Evolutionary conservation across 2,888 invertebrate genomes (phyloP).

Genomic region (Bellardia bayeri): DNA sequence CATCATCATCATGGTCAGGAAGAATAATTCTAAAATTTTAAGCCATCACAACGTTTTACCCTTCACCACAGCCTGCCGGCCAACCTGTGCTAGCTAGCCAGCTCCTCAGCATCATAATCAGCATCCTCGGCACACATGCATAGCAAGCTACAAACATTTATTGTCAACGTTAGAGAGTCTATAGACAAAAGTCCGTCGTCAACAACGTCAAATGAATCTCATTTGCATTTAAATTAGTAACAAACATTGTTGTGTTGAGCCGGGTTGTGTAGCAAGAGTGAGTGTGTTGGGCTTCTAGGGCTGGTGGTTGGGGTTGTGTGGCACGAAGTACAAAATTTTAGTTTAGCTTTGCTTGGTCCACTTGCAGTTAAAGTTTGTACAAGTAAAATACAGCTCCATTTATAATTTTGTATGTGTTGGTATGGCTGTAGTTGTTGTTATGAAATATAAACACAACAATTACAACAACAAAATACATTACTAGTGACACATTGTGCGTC

Average conservation of each 20-base stretch:
- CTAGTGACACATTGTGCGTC: constrained; percentile 78
- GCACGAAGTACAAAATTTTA: constrained; percentile 50
- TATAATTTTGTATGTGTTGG: constrained; percentile 77
- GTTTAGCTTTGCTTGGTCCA: constrained; percentile 65
- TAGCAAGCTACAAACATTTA: constrained; percentile 66
- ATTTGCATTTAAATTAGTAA: constrained; percentile 85
- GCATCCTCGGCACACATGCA: constrained; percentile 12
- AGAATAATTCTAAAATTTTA: constrained; percentile 65
- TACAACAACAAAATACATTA: constrained; percentile 74
- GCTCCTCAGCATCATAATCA: constrained; percentile 8
- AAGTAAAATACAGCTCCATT: constrained; percentile 25
- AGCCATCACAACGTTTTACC: constrained; percentile 56
- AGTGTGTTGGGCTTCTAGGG: neutral
- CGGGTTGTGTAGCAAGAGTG: constrained; percentile 36
- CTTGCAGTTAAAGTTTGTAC: constrained; percentile 56
- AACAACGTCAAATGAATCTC: constrained; percentile 85
- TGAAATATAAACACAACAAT: constrained; percentile 32
- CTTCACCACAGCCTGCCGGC: constrained; percentile 35
- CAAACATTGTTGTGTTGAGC: constrained; percentile 70
- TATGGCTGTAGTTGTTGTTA: constrained; percentile 48
- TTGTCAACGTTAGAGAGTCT: constrained; percentile 74
- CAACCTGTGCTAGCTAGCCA: neutral
- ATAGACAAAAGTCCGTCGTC: constrained; percentile 81
- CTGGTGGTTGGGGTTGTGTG: neutral
- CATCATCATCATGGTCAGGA: constrained; percentile 66